Percentiles rank a stretch among this genome's conserved stretches.
phyloP scores from a whole-genome alignment of 2,113 vertebrate species.

The Ia io region DNA sequence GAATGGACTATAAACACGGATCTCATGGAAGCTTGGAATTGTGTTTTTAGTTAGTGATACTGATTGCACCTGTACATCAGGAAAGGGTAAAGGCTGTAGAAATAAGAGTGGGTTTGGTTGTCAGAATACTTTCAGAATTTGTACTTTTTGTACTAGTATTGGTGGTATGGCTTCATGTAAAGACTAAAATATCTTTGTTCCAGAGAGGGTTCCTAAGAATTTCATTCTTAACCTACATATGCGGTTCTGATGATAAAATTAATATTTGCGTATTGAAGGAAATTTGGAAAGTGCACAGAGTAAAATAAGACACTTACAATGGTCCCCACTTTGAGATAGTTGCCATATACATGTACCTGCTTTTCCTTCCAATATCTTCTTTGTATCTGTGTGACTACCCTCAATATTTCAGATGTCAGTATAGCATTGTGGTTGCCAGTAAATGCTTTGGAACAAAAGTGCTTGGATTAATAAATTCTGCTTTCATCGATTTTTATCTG shows the following conservation, averaged over 20 bases:
- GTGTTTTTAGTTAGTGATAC: not conserved
- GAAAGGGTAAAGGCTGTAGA: not conserved
- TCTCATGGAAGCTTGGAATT: not conserved
- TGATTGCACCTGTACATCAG: not conserved
- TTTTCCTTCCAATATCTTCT: not conserved
- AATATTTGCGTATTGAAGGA: not conserved
- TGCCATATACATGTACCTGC: not conserved
- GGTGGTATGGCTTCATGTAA: not conserved
- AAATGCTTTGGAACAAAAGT: not conserved
- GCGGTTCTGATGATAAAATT: conserved; percentile 8
- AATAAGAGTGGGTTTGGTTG: not conserved
- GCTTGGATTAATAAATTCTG: not conserved
- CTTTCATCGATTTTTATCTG: not conserved
- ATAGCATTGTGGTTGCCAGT: not conserved
- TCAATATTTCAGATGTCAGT: not conserved
- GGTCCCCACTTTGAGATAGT: not conserved
- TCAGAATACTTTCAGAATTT: not conserved
- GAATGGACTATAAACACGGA: not conserved
- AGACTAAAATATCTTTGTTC: not conserved
- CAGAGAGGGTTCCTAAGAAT: not conserved
- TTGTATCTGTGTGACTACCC: not conserved
- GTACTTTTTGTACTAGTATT: not conserved
- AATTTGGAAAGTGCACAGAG: not conserved
- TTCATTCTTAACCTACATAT: not conserved
- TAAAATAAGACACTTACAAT: not conserved